Evolutionary conservation across 2,888 invertebrate species (phyloP), one percentile per base, ranked within the genome.

Genomic region (Polymixis lichenea): DNA sequence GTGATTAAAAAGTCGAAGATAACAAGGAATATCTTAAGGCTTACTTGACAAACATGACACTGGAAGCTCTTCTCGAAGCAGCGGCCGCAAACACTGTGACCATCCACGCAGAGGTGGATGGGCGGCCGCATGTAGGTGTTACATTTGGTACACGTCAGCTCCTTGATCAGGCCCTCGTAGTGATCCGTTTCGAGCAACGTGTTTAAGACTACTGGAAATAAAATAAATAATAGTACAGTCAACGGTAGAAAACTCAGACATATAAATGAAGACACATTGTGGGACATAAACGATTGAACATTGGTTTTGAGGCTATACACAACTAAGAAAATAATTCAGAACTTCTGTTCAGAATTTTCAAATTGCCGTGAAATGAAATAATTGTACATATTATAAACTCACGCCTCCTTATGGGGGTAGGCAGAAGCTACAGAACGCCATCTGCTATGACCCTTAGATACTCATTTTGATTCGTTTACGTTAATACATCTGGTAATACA

Each of bases 111-210:
- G 8, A 97, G 91, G 77, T 94, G 94, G 77, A 97, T 95, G 11
- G 97, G 97, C 0, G 97, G 96, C 77, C 94, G 93, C 95, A 97
- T 96, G 84, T 96, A 97, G 62, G 92, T 94, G 80, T 89, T 93
- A 89, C 97, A 97, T 89, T 95, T 95, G 53, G 93, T 94, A 84
- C 97, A 97, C 68, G 96, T 96, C 82, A 97, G 87, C 55, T 97
- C 97, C 86, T 95, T 95, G 82, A 96, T 96, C 71, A 97, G 90
- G 78, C 96, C 94, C 87, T 92, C 94, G 89, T 97, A 97, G 91
- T 97, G 96, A 65, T 96, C 96, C 79, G 97, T 95, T 86, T 95
- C 95, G 73, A 96, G 91, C 58, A 96, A 90, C 55, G 95, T 94
- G 83, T 92, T 95, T 69, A 96, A 88, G 32, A 95, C 94, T 88